Conservation (phyloP, 2,888 invertebrate species). For the Allacma fusca region DNA sequence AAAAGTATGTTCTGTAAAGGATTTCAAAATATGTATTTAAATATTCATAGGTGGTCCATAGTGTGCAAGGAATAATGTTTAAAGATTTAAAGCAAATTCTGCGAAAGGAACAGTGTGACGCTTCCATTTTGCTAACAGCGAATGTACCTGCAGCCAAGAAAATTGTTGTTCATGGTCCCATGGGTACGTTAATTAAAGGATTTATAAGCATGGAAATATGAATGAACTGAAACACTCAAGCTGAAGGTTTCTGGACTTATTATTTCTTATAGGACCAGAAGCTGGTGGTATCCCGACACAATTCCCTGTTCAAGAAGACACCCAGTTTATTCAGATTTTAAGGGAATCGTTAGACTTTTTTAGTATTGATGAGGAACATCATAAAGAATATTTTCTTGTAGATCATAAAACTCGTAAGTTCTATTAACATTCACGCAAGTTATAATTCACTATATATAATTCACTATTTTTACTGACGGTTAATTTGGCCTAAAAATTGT, state of each 20-base stretch:
- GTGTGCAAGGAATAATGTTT: slow-evolving; percentile 98
- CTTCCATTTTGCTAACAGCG: slow-evolving; percentile 94
- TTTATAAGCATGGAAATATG: not conserved
- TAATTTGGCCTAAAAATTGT: too few relatives aligned
- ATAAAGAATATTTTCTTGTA: slow-evolving; percentile 91
- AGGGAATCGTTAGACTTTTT: slow-evolving; percentile 96
- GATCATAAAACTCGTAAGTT: slow-evolving; percentile 96
- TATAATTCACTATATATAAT: not conserved
- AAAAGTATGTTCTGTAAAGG: too few relatives aligned
- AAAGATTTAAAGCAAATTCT: slow-evolving; percentile 99
- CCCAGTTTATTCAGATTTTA: slow-evolving; percentile 93
- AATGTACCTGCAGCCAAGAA: slow-evolving; percentile 99
- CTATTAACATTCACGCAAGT: too few relatives aligned
- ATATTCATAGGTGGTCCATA: slow-evolving; percentile 89
- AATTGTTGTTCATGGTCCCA: slow-evolving; percentile 94
- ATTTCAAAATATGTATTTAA: too few relatives aligned
- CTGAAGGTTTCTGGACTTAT: too few relatives aligned
- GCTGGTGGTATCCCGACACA: slow-evolving; percentile 96
- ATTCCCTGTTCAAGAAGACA: slow-evolving; percentile 98
- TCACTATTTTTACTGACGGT: not conserved
- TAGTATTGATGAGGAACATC: slow-evolving; percentile 88
- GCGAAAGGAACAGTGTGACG: slow-evolving; percentile 98
- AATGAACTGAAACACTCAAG: not conserved
- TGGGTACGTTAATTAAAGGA: slow-evolving; percentile 67
- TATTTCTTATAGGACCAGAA: slow-evolving; percentile 72